Evolutionary conservation across 2,113 vertebrate genomes (phyloP), one percentile per base, ranked within the genome.

Genomic region (Megalops atlanticus): DNA sequence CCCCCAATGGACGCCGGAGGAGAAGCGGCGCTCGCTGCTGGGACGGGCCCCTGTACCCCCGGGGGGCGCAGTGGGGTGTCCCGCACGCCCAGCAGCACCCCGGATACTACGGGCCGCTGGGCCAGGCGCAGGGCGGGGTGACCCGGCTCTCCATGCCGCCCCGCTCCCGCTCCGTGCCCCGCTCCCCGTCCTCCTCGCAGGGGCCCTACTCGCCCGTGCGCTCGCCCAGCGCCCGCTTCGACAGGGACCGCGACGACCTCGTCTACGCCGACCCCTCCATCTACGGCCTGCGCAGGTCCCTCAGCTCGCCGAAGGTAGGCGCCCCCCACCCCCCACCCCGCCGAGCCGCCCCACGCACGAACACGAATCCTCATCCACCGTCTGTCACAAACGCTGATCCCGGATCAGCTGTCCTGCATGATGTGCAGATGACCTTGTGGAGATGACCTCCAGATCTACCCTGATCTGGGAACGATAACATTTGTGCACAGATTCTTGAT

Each of bases 241-340:
- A 98, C 38, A 91, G 94, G 0, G 86, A 93, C 27, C 92, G 93
- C 38, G 95, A 95, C 0, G 96, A 98, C 0, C 91, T 95, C 47
- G 88, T 96, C 52, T 97, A 97, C 0, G 93, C 94, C 0, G 96
- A 98, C 80, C 96, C 96, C 0, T 84, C 95, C 0, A 82, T 94
- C 77, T 96, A 97, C n/a, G 85, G 95, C 80, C 92, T 98, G 90
- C 94, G 97, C 77, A 80, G 97, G 18, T 98, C 97, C 27, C 86
- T 97, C 89, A 98, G 97, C 86, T 97, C 97, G 31, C 96, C 97
- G 5, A 98, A 98, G 95, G 97, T 98, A 83, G n/a, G n/a, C 80
- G 27, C 40, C 10, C 15, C 7, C 21, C 5, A n/a, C n/a, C n/a
- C n/a, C n/a, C n/a, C n/a, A n/a, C n/a, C n/a, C n/a, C n/a, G n/a